Base-by-base conservation (phyloP, 2,797 vertebrate species). In the Poeciliopsis turneri region DNA sequence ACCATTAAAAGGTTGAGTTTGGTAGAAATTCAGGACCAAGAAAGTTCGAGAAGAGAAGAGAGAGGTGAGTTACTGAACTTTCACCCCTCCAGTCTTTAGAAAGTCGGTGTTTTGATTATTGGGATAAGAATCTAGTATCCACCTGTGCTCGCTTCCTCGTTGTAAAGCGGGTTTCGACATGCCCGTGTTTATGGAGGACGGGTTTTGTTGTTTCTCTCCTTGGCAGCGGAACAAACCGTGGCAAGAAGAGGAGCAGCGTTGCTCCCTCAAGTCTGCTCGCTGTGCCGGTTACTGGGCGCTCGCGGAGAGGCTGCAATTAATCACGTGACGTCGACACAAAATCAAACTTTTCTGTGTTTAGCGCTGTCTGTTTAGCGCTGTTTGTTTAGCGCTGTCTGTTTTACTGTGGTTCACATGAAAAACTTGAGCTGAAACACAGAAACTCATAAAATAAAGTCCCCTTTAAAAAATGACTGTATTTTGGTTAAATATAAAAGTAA, bases 11-110 rank as follows among this genome's bases (percentile, higher is more conserved):
- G 53, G 5, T 1, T 5, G 0, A 12, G 55, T 10, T 41, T 45
- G 46, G 25, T 5, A 30, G 30, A 9, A 4, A 55, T 8, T 43
- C 9, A 25, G 1, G 69, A 72, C 12, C 74, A 77, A 76, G 77
- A 80, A 82, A 90, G 92, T 64, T 76, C 64, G 5, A 1, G n/a
- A 59, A 5, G 5, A 1, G n/a, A 59, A 5, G 64, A 78, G 43
- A 55, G 9, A n/a, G 68, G 66, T 69, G 66, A 69, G 66, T 69
- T 43, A 43, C 47, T 43, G 2, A 78, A 84, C 74, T n/a, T n/a
- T n/a, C n/a, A n/a, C n/a, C n/a, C n/a, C n/a, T n/a, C n/a, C n/a
- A n/a, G n/a, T n/a, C n/a, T n/a, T n/a, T n/a, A n/a, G 18, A 1
- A 72, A 41, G 4, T 79, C 74, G 41, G 47, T 71, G 76, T 57